Base-by-base conservation (phyloP, 2,888 invertebrate genomes). In the Ectobius pallidus region DNA sequence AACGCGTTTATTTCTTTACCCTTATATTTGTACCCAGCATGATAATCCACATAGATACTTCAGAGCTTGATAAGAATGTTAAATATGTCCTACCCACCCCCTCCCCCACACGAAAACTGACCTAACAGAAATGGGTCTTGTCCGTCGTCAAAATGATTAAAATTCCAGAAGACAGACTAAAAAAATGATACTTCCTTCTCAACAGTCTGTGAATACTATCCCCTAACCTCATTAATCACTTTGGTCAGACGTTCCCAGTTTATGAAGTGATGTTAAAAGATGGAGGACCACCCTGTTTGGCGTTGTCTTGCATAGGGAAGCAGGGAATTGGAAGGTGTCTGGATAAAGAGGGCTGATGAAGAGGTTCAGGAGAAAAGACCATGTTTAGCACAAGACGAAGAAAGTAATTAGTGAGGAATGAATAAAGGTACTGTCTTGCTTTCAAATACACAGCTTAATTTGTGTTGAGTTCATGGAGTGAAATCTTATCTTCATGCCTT, bases 211-310 rank as follows among this genome's bases (percentile, higher is more conserved):
- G 52, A 52, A 52, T 52, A 52, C 14, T 52, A 22, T 25, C 22
- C 27, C 27, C 7, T 52, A 22, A 11, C 7, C 34, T 25, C 52
- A 52, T 52, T 52, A 52, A 25, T 52, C 52, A 52, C 52, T 20
- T 52, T 7, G 20, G 7, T 20, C 49, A 2, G 49, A 20, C 49
- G 6, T 34, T 34, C 34, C 11, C 11, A 52, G 1, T 52, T 52
- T 52, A 52, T 52, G 52, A 52, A 52, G 52, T 52, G 52, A 52
- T 25, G 52, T 25, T 52, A 25, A 52, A 25, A 25, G 52, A 25
- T 3, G 52, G 25, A 25, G 25, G 52, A 52, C 52, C 25, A 25
- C 52, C 52, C 25, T 7, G 25, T n/a, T 25, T 22, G 52, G 52
- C 25, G 25, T 52, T 22, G 52, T 52, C 52, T 52, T 52, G 52